phyloP scores from a whole-genome alignment of 2,888 invertebrate species.

The Merodon equestris region DNA sequence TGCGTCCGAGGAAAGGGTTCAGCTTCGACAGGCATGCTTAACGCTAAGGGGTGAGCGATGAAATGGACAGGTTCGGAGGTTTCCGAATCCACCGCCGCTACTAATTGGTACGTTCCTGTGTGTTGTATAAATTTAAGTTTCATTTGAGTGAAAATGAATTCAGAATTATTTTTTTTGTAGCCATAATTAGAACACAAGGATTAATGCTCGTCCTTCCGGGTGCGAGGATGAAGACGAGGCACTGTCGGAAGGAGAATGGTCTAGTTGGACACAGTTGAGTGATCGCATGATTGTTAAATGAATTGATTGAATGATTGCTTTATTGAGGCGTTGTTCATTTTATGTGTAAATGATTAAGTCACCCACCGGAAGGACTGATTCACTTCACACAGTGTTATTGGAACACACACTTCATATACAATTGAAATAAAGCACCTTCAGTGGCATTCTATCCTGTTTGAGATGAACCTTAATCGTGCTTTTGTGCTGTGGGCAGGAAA shows the following conservation, averaged over 20 bases:
- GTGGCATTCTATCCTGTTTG: constrained; percentile 6
- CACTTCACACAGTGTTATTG: constrained; percentile 25
- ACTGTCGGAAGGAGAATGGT: constrained; percentile 25
- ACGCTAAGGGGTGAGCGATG: too few relatives aligned
- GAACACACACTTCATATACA: constrained; percentile 32
- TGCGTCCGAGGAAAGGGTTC: constrained; percentile 38
- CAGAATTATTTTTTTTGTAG: constrained; percentile 52
- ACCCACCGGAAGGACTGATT: constrained; percentile 39
- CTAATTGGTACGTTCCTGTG: constrained; percentile 48
- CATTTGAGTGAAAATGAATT: constrained; percentile 33
- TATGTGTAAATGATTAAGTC: constrained; percentile 8
- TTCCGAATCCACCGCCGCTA: constrained; percentile 6
- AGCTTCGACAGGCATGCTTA: too few relatives aligned
- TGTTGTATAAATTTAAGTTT: constrained; percentile 29
- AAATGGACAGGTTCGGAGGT: not conserved
- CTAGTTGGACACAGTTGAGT: constrained; percentile 53
- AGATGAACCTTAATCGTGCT: constrained; percentile 33
- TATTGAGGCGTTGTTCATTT: constrained; percentile 30
- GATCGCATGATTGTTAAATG: constrained; percentile 67
- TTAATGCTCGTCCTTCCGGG: constrained; percentile 21
- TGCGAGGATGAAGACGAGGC: constrained; percentile 4
- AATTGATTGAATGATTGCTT: constrained; percentile 69
- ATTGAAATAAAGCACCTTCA: constrained; percentile 38
- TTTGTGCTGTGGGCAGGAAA: constrained; percentile 3
- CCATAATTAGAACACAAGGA: constrained; percentile 61